Base-by-base conservation (phyloP, 2,797 vertebrate species). In the Toxotes lorentzi region DNA sequence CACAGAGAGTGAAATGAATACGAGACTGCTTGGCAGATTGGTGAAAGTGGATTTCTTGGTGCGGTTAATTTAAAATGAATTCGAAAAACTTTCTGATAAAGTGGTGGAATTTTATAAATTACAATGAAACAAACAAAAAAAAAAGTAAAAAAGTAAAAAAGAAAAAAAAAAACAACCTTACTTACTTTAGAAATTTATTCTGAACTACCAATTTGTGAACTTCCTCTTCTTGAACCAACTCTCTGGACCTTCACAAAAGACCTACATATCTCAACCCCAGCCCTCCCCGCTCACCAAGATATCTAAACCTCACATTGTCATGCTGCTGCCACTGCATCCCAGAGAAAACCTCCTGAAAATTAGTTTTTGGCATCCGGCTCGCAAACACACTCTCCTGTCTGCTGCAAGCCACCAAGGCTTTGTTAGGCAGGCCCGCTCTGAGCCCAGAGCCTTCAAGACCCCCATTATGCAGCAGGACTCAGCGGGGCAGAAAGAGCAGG, bases 401-500 rank as follows among this genome's bases (percentile, higher is more conserved):
- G 87, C 92, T 93, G 92, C 95, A 92, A 95, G 94, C 93, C 95
- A 95, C 95, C 94, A 84, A 95, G 95, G 95, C 95, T 96, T 96
- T 95, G 95, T 96, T 96, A 95, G 92, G 91, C 92, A 91, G 94
- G 93, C 92, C 94, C 86, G 92, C 90, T 92, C 92, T 93, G 94
- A 95, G 94, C 95, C 92, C 89, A 85, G 92, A 95, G 94, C 94
- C 94, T 95, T 94, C 95, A 93, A 95, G 93, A 95, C 93, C 94
- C 92, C 94, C 94, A 95, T 95, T 96, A 95, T 96, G 93, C 94
- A 93, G 95, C 94, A 90, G 91, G 94, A 94, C 93, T 94, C 94
- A 95, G 93, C 94, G 93, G 94, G 95, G 94, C 94, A 95, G 95
- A 95, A 96, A 96, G 95, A 92, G 91, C 93, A 94, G 93, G 94